phyloP scores from a whole-genome alignment of 1,140 invertebrate species.

The Laupala kohalensis region DNA sequence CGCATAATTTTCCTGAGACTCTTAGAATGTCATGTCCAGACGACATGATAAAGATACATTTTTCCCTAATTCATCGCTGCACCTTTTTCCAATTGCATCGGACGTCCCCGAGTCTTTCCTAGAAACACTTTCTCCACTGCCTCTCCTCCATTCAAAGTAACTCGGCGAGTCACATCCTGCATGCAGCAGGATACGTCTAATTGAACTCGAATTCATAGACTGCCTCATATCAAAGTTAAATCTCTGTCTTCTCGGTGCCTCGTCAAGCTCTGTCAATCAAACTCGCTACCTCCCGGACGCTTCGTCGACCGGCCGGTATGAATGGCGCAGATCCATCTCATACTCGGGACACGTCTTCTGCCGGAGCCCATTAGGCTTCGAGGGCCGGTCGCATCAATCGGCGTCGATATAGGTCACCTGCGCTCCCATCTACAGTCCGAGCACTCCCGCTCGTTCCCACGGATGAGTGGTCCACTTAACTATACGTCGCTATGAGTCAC shows the following conservation, averaged over 20 bases:
- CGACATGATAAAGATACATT: no score
- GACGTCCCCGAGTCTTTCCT: no score
- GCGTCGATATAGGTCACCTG: not conserved
- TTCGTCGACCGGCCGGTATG: not conserved
- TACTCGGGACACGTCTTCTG: not conserved
- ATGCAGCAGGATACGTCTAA: not conserved
- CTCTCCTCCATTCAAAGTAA: no score
- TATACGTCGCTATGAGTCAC: not conserved
- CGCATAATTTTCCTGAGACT: no score
- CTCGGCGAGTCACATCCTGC: no score
- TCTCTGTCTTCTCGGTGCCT: not conserved
- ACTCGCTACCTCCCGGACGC: not conserved
- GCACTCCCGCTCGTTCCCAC: not conserved
- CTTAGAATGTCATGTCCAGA: no score
- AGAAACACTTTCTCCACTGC: no score
- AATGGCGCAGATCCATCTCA: not conserved
- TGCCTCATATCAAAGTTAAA: not conserved
- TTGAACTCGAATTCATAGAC: not conserved
- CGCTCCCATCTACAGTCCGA: not conserved
- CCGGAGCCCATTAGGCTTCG: not conserved
- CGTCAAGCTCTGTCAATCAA: not conserved
- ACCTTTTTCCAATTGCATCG: no score
- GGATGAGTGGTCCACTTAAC: not conserved
- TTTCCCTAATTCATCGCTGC: no score
- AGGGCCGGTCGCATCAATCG: not conserved